These are phyloP conservation scores for Atractosteus spatula DNA, from an alignment of 2,113 vertebrate genomes.

Conservation along the genomic window DNA sequence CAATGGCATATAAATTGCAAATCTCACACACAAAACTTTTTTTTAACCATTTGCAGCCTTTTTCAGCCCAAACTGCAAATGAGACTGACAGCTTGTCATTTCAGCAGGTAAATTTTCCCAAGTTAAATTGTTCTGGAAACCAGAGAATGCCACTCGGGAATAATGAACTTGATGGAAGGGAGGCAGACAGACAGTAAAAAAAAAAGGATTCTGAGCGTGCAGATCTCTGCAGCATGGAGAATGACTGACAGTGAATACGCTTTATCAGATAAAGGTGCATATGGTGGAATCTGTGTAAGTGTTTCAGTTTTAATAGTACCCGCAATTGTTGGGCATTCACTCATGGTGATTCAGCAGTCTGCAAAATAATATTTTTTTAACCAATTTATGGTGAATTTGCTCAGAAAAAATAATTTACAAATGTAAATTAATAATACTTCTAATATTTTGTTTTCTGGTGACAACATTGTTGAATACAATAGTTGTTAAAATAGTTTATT, in stretches of 20 bases:
- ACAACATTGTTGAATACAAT: too few relatives aligned
- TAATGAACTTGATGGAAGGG: neutral
- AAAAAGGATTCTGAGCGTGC: neutral
- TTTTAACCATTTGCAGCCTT: neutral
- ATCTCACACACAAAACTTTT: neutral
- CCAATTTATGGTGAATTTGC: too few relatives aligned
- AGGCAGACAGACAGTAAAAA: conserved; percentile 3
- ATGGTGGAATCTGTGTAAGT: neutral
- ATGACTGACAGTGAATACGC: neutral
- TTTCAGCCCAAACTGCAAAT: neutral
- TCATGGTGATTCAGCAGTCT: too few relatives aligned
- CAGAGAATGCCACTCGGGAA: neutral
- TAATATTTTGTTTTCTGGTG: too few relatives aligned
- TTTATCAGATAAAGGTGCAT: neutral
- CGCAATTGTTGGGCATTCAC: too few relatives aligned
- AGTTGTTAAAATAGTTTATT: too few relatives aligned
- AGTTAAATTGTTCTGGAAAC: neutral
- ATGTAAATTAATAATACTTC: too few relatives aligned
- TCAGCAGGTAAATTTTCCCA: neutral
- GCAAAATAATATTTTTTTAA: too few relatives aligned
- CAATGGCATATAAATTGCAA: neutral
- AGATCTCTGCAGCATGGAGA: neutral
- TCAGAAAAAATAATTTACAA: too few relatives aligned
- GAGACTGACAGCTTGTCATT: neutral
- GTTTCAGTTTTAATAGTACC: too few relatives aligned